A percentile compares a stretch with the other conserved stretches of the same genome.
Conservation (phyloP, 2,797 vertebrate species). For the Acrossocheilus wenchowensis region DNA sequence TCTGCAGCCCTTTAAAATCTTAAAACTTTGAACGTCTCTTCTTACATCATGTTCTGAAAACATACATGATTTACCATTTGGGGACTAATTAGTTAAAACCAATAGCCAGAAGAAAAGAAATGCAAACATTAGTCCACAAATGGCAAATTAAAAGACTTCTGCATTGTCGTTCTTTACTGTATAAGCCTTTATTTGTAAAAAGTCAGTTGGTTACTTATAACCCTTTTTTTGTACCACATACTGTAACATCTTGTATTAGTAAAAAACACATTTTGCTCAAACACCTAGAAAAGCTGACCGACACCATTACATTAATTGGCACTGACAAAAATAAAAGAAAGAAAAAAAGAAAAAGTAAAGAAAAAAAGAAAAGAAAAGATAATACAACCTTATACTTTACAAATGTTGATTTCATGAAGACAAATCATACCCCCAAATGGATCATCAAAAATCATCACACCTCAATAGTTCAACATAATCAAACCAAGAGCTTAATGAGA, state of each 20-base stretch:
- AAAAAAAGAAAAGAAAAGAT: slow-evolving; percentile 27
- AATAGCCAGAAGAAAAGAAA: slow-evolving; percentile 61
- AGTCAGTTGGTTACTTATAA: slow-evolving; percentile 86
- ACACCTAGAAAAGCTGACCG: slow-evolving; percentile 89
- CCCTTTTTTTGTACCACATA: slow-evolving; percentile 87
- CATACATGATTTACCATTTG: slow-evolving; percentile 80
- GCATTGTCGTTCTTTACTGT: slow-evolving; percentile 76
- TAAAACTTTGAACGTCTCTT: slow-evolving; percentile 67
- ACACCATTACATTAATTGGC: slow-evolving; percentile 88
- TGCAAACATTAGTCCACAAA: slow-evolving; percentile 79
- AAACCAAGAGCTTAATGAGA: slow-evolving; percentile 80
- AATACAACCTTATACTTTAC: slow-evolving; percentile 86
- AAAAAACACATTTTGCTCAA: slow-evolving; percentile 89
- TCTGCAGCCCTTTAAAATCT: slow-evolving; percentile 64
- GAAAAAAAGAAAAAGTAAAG: slow-evolving; percentile 67
- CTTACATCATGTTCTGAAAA: slow-evolving; percentile 65
- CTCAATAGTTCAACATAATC: slow-evolving; percentile 80
- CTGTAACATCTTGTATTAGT: slow-evolving; percentile 88
- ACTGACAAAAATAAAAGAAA: slow-evolving; percentile 77
- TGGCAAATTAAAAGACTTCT: slow-evolving; percentile 82
- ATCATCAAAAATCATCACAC: slow-evolving; percentile 82
- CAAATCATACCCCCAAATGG: slow-evolving; percentile 77
- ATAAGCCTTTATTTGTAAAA: slow-evolving; percentile 91
- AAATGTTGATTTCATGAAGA: slow-evolving; percentile 84
- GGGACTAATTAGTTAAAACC: slow-evolving; percentile 76